Percentiles rank a stretch among this genome's conserved stretches.
Conservation (phyloP, 2,797 vertebrate species). For the Toxotes lorentzi region DNA sequence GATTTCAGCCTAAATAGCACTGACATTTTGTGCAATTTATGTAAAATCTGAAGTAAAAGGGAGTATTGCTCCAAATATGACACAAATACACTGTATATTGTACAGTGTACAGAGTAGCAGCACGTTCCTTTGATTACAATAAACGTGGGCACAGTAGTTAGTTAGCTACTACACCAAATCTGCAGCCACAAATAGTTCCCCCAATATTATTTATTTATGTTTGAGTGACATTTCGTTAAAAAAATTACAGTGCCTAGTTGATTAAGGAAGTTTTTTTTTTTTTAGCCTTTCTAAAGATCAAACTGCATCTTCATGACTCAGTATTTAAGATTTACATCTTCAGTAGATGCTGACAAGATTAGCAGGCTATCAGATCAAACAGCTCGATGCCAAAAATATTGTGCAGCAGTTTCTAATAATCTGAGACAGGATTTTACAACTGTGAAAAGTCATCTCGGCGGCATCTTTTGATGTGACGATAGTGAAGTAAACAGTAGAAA, state of each 20-base stretch:
- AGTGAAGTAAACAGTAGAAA: not conserved
- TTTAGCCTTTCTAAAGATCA: not conserved
- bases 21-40: not conserved
- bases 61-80: not conserved
- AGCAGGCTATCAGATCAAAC: not conserved
- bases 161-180: slow-evolving; percentile 23
- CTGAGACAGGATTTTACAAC: not conserved
- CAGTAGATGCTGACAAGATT: not conserved
- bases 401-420: not conserved
- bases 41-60: not conserved
- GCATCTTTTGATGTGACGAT: not conserved
- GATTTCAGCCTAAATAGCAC: not conserved
- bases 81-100: not conserved
- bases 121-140: not conserved
- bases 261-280: not conserved
- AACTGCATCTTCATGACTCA: not conserved
- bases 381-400: not conserved
- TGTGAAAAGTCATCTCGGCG: not conserved
- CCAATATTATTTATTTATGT: slow-evolving; percentile 6
- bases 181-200: slow-evolving; percentile 14
- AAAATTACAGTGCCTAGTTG: too few relatives aligned
- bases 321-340: not conserved
- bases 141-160: slow-evolving; percentile 9
- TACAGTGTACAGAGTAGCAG: too few relatives aligned
- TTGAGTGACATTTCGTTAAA: not conserved